Percentiles rank a stretch among this genome's conserved stretches.
Evolutionary conservation across 2,113 vertebrate genomes (phyloP).

Genomic region (Ceyx melanurus): DNA sequence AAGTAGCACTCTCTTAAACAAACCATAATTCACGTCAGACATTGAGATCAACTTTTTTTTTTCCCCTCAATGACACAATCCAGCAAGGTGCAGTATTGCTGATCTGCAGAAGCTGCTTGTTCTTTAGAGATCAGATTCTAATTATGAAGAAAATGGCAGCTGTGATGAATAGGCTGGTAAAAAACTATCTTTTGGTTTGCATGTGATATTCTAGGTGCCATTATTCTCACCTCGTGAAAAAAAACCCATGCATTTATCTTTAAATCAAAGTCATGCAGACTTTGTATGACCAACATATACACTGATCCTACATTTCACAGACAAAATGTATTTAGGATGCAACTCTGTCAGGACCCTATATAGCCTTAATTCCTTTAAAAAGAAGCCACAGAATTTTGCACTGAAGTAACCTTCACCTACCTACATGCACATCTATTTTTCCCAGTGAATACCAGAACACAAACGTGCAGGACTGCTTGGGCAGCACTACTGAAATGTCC

Average conservation of each 20-base stretch:
- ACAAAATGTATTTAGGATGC: background rate
- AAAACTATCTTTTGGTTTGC: background rate
- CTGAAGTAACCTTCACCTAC: background rate
- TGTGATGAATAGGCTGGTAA: constrained; percentile 17
- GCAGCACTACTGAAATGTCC: background rate
- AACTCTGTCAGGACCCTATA: background rate
- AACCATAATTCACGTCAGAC: constrained; percentile 41
- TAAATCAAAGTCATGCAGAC: constrained; percentile 28
- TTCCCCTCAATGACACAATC: constrained; percentile 12
- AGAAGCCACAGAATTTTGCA: background rate
- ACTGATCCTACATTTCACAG: background rate
- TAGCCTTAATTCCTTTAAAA: background rate
- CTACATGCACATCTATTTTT: background rate
- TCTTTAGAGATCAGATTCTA: constrained; percentile 50
- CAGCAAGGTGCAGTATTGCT: constrained; percentile 20
- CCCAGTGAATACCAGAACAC: background rate
- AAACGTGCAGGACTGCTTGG: background rate
- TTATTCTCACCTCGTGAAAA: constrained; percentile 24
- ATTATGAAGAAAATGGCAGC: constrained; percentile 40
- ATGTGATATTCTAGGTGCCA: background rate
- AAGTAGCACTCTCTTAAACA: constrained; percentile 36
- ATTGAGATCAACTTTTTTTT: background rate
- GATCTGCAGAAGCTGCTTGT: constrained; percentile 29
- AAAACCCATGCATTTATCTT: background rate
- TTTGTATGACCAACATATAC: background rate